Percentiles rank a stretch among this genome's conserved stretches.
phyloP scores from a whole-genome alignment of 2,113 vertebrate species.

The Aegypius monachus region DNA sequence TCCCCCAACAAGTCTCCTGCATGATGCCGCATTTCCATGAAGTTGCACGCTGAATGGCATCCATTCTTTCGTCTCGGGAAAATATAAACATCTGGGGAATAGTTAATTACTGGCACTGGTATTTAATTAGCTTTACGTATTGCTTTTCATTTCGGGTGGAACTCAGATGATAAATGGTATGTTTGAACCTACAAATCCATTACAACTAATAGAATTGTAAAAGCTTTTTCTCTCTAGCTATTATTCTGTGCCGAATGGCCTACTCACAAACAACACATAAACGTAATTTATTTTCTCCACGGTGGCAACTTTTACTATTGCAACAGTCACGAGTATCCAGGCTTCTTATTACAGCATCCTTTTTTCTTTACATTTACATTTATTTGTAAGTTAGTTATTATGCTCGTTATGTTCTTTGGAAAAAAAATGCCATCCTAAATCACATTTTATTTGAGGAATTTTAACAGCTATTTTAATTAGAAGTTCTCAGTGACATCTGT shows the following conservation, averaged over 20 bases:
- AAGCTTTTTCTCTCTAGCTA: not conserved
- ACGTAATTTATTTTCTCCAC: not conserved
- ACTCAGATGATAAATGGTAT: not conserved
- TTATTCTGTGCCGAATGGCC: not conserved
- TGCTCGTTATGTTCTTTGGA: not conserved
- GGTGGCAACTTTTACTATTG: not conserved
- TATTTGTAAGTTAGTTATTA: not conserved
- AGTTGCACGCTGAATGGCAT: fast-evolving
- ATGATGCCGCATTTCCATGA: fast-evolving
- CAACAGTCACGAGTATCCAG: not conserved
- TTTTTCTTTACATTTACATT: not conserved
- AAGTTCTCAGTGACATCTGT: not conserved
- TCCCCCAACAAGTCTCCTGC: fast-evolving
- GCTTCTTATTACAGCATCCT: not conserved
- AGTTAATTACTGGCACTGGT: not conserved
- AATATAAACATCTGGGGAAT: not conserved
- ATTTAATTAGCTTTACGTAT: not conserved
- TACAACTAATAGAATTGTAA: conserved; percentile 17
- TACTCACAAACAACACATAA: not conserved
- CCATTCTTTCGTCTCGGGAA: not conserved
- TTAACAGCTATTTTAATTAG: not conserved
- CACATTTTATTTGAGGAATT: not conserved
- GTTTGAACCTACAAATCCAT: conserved; percentile 19
- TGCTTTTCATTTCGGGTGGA: conserved; percentile 20
- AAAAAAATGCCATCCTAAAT: not conserved